phyloP scores from a whole-genome alignment of 2,113 vertebrate species.

The Eublepharis macularius region DNA sequence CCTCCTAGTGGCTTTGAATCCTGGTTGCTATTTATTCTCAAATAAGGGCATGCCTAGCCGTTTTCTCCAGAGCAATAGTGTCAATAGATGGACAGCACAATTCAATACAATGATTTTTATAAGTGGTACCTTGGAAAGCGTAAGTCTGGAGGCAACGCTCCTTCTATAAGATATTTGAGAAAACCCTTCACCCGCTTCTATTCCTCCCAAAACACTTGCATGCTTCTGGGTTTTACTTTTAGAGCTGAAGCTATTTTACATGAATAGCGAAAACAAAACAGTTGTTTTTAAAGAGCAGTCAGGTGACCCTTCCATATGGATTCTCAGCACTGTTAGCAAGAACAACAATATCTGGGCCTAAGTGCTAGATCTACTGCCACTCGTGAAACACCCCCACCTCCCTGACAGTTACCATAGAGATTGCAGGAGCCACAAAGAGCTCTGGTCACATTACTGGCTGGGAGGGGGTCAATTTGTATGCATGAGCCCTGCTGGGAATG shows the following conservation, averaged over 20 bases:
- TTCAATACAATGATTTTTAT: slow-evolving; percentile 1
- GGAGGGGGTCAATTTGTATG: slow-evolving; percentile 77
- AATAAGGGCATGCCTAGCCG: fast-evolving
- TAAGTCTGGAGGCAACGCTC: slow-evolving; percentile 7
- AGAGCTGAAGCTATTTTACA: background rate
- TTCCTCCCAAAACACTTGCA: background rate
- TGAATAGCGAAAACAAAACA: background rate
- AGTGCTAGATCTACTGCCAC: slow-evolving; percentile 52
- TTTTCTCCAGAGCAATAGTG: background rate
- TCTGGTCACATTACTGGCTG: slow-evolving; percentile 68
- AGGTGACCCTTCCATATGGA: slow-evolving; percentile 24
- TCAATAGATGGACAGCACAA: fast-evolving
- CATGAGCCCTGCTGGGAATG: slow-evolving; percentile 71
- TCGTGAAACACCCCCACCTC: slow-evolving; percentile 45
- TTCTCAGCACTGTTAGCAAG: slow-evolving; percentile 17
- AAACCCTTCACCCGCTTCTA: background rate
- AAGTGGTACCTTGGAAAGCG: background rate
- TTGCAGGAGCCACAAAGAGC: slow-evolving; percentile 72
- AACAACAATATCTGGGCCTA: slow-evolving; percentile 47
- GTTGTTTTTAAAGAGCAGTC: slow-evolving; percentile 48
- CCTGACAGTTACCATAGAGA: slow-evolving; percentile 76
- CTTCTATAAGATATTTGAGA: slow-evolving; percentile 4
- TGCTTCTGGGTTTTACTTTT: background rate
- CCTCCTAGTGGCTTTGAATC: background rate
- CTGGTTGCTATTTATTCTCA: fast-evolving